phyloP scores from a whole-genome alignment of 2,797 vertebrate species.

The Gastrophryne carolinensis region DNA sequence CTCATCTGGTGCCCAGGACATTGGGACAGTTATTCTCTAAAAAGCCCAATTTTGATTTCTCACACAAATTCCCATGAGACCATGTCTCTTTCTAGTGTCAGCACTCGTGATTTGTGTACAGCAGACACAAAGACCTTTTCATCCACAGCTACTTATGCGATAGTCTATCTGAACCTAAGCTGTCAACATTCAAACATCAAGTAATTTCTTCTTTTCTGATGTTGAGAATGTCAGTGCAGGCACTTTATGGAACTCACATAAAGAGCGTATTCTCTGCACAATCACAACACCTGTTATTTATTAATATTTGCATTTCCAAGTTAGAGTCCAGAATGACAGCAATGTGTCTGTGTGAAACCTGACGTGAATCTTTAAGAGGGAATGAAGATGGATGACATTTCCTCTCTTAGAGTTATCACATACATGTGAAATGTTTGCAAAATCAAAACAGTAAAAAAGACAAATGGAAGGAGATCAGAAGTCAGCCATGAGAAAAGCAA shows the following conservation, averaged over 20 bases:
- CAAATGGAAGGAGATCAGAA: not conserved
- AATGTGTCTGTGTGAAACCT: not conserved
- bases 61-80: not conserved
- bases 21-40: not conserved
- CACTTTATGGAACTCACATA: not conserved
- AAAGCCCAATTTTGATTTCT: not conserved
- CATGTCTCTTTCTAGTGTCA: not conserved
- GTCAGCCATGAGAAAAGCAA: not conserved
- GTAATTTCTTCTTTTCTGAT: not conserved
- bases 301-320: not conserved
- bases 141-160: not conserved
- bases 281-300: not conserved
- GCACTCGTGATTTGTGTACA: not conserved
- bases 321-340: not conserved
- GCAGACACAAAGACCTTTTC: constrained; percentile 10
- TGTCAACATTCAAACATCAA: not conserved
- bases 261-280: not conserved
- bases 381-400: not conserved
- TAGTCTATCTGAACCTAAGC: not conserved
- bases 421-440: not conserved
- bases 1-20: not conserved
- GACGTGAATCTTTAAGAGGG: not conserved
- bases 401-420: not conserved
- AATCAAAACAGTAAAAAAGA: not conserved
- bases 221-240: not conserved